Percentiles rank a stretch among this genome's conserved stretches.
These are phyloP conservation scores for Limnephilus lunatus DNA, from an alignment of 2,888 invertebrate species.

Conservation along the genomic window DNA sequence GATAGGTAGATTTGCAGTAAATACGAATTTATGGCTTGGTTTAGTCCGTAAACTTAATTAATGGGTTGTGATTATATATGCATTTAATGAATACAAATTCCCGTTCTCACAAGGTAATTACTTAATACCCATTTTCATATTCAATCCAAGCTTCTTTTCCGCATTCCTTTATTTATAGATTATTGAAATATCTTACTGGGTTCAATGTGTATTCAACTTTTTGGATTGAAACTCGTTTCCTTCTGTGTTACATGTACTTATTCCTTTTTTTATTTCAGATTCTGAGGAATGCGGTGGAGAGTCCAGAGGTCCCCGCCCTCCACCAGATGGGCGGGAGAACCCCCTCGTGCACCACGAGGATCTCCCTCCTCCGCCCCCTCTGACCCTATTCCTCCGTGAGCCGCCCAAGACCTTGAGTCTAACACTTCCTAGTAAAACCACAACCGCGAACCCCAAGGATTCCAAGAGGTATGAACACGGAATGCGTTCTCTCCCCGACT, in stretches of 20 bases:
- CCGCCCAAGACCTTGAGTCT: slow-evolving; percentile 60
- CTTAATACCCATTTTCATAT: background rate
- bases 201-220: slow-evolving; percentile 12
- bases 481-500: slow-evolving; percentile 35
- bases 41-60: background rate
- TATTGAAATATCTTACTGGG: background rate
- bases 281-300: slow-evolving; percentile 73
- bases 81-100: background rate
- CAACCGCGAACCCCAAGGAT: slow-evolving; percentile 49
- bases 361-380: slow-evolving; percentile 72
- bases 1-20: background rate
- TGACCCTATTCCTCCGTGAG: slow-evolving; percentile 37
- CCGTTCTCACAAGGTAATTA: background rate
- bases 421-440: slow-evolving; percentile 67
- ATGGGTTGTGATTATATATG: background rate
- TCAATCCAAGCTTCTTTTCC: background rate
- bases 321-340: slow-evolving; percentile 90
- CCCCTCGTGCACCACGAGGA: slow-evolving; percentile 82
- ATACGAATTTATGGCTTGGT: background rate
- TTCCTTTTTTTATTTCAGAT: slow-evolving; percentile 63
- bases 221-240: background rate
- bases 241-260: background rate
- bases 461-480: slow-evolving; percentile 48
- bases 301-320: slow-evolving; percentile 83
- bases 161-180: background rate